A percentile compares a stretch with the other conserved stretches of the same genome.
Conservation (phyloP, 2,888 invertebrate genomes). For the Ophion ventricosus region DNA sequence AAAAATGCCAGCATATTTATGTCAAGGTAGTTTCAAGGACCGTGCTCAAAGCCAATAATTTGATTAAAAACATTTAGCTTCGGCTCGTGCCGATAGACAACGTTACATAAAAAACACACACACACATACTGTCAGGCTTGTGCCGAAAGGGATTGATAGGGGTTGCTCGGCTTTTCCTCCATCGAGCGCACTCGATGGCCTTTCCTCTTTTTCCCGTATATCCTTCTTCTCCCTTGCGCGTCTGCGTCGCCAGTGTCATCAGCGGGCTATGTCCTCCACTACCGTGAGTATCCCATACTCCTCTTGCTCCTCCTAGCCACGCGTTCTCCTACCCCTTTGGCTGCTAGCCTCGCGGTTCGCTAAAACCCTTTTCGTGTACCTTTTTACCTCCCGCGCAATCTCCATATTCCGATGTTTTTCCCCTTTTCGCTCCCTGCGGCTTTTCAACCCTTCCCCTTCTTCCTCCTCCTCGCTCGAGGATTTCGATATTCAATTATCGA, state of each 20-base stretch:
- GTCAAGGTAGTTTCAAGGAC: no score
- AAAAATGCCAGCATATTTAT: no score
- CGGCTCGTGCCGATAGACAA: no score
- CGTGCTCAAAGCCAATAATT: no score
- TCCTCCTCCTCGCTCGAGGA: slow-evolving; percentile 57
- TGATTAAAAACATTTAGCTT: no score
- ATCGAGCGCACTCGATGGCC: neutral
- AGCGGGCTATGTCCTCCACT: slow-evolving; percentile 47
- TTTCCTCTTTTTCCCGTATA: slow-evolving; percentile 19
- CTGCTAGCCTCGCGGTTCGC: slow-evolving; percentile 35
- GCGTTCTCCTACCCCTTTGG: neutral
- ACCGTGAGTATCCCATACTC: slow-evolving; percentile 71
- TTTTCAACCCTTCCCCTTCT: neutral
- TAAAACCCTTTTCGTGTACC: slow-evolving; percentile 56
- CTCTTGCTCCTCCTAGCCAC: slow-evolving; percentile 55
- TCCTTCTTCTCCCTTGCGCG: slow-evolving; percentile 19
- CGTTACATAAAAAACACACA: no score
- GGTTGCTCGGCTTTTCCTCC: slow-evolving; percentile 30
- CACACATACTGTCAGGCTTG: no score
- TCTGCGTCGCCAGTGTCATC: slow-evolving; percentile 35
- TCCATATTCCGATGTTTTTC: slow-evolving; percentile 57
- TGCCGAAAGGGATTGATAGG: neutral
- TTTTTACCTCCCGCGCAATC: slow-evolving; percentile 55
- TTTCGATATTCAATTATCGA: slow-evolving; percentile 81
- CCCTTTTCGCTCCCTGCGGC: slow-evolving; percentile 73